These are phyloP conservation scores for Pleuronectes platessa DNA, from an alignment of 2,113 vertebrate genomes.

Conservation along the genomic window DNA sequence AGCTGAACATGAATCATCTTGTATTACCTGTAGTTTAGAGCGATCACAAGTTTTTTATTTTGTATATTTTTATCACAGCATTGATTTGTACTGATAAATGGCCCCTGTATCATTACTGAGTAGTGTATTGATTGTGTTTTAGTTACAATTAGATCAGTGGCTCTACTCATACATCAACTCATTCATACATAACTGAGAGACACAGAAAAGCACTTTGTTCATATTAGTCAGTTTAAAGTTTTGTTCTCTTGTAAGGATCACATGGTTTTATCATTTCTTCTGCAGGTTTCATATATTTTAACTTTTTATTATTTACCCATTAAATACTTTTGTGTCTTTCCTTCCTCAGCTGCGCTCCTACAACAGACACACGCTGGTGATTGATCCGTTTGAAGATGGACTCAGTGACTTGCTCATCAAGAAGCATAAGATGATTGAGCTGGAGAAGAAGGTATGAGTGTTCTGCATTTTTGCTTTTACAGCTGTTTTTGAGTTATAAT, in stretches of 20 bases:
- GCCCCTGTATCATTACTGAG: background rate
- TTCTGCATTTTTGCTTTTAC: too few relatives aligned
- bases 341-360: conserved; percentile 90
- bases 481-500: too few relatives aligned
- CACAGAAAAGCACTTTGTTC: background rate
- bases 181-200: background rate
- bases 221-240: background rate
- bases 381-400: conserved; percentile 92
- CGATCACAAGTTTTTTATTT: too few relatives aligned
- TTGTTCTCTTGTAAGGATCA: background rate
- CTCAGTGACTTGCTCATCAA: conserved; percentile 90
- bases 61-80: background rate
- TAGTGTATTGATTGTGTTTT: conserved; percentile 23
- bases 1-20: background rate
- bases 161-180: background rate
- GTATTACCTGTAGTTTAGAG: background rate
- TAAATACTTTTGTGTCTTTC: background rate
- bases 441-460: conserved; percentile 87
- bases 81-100: background rate
- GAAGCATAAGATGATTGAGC: conserved; percentile 87
- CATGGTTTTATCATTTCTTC: background rate
- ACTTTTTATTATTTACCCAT: background rate
- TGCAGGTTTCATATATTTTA: background rate
- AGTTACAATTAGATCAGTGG: background rate
- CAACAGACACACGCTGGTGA: conserved; percentile 95